These are phyloP conservation scores for Saguinus midas DNA, from an alignment of 2,113 vertebrate species.

Conservation along the genomic window DNA sequence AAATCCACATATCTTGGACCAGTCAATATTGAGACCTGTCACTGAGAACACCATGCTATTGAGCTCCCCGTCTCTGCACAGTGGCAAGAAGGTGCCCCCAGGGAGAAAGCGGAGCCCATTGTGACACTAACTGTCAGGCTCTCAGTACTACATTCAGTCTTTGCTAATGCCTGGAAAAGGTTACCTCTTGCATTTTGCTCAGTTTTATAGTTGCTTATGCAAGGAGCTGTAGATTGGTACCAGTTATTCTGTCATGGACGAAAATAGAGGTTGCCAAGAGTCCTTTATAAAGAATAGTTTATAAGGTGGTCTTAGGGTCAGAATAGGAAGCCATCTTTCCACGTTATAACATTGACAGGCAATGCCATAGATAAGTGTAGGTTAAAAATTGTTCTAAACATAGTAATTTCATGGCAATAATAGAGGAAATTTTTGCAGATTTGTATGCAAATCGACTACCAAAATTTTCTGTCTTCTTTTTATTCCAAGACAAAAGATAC, in stretches of 20 bases:
- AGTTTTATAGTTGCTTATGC: conserved; percentile 26
- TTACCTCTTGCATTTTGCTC: neutral
- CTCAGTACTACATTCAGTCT: neutral
- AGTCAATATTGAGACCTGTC: neutral
- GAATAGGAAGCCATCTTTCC: neutral
- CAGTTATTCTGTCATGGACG: neutral
- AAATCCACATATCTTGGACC: neutral
- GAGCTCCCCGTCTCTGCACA: neutral
- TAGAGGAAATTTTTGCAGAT: neutral
- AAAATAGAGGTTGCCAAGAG: neutral
- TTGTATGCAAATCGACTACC: conserved; percentile 22
- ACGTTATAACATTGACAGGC: neutral
- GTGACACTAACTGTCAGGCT: neutral
- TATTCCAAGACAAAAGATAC: conserved; percentile 64
- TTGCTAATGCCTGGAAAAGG: neutral
- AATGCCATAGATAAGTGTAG: neutral
- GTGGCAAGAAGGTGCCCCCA: neutral
- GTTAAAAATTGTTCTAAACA: neutral
- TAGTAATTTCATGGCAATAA: conserved; percentile 2
- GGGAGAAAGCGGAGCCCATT: neutral
- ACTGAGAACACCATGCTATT: neutral
- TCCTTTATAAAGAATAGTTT: conserved; percentile 38
- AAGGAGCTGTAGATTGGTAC: neutral
- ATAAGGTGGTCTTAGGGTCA: neutral
- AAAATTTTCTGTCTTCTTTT: conserved; percentile 67